Evolutionary conservation across 2,888 invertebrate species (phyloP).

Genomic region (Mythimna ferrago): DNA sequence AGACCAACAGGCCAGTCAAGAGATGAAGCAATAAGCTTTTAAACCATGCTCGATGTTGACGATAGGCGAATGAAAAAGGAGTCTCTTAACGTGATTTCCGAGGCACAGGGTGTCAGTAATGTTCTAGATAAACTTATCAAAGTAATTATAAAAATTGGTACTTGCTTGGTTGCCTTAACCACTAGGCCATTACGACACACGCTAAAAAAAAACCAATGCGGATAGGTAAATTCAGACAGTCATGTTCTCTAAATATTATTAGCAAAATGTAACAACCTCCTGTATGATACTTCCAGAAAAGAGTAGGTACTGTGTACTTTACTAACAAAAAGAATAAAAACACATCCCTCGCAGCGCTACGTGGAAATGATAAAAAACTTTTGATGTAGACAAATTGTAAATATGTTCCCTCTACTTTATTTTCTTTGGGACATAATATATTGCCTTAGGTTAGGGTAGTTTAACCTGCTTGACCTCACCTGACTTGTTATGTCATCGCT

Average conservation of each 20-base stretch:
- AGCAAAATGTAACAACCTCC: constrained; percentile 10
- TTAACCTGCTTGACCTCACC: constrained; percentile 9
- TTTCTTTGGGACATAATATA: constrained; percentile 13
- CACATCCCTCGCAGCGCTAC: constrained; percentile 7
- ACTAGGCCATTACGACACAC: too few species aligned
- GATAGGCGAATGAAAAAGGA: too few species aligned
- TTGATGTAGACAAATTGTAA: constrained; percentile 56
- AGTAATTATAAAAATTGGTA: too few species aligned
- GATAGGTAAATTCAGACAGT: constrained; percentile 7
- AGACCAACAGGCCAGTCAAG: too few species aligned
- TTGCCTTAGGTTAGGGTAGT: constrained; percentile 4
- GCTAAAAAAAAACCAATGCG: neutral
- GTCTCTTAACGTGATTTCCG: too few species aligned
- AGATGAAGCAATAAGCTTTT: too few species aligned
- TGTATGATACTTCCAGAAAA: constrained; percentile 1
- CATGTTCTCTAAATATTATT: constrained; percentile 10
- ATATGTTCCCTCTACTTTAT: constrained; percentile 48
- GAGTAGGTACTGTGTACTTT: constrained; percentile 8
- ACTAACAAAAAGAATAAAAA: constrained; percentile 23
- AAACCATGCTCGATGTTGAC: too few species aligned
- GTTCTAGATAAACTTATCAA: too few species aligned
- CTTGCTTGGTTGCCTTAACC: too few species aligned
- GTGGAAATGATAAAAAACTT: constrained; percentile 45
- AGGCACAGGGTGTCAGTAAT: too few species aligned
- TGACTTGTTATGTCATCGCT: constrained; percentile 8